These are phyloP conservation scores for Cantharis flavilabris DNA, from an alignment of 2,888 invertebrate species.

Conservation along the genomic window DNA sequence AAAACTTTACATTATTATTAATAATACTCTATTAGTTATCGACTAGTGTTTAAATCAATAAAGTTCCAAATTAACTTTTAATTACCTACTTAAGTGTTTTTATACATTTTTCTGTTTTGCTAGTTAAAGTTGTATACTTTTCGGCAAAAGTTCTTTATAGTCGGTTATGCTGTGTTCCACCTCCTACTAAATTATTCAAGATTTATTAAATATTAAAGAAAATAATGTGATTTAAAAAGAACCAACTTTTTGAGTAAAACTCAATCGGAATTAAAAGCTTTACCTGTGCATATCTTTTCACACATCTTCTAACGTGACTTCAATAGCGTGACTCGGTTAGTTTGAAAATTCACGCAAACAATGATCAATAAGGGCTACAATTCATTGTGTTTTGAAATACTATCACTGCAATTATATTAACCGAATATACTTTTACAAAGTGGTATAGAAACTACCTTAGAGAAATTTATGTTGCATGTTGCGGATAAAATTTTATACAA, in stretches of 20 bases:
- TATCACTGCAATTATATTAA: neutral
- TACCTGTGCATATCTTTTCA: slow-evolving; percentile 31
- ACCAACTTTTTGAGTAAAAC: neutral
- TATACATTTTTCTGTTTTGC: neutral
- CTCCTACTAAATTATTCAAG: neutral
- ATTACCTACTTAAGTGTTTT: neutral
- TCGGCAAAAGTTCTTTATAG: neutral
- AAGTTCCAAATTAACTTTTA: neutral
- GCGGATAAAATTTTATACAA: neutral
- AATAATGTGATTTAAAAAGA: neutral
- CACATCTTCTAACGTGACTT: slow-evolving; percentile 39
- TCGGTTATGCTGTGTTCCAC: neutral
- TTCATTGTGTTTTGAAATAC: neutral
- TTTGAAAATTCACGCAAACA: neutral
- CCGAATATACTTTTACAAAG: neutral
- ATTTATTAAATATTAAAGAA: neutral
- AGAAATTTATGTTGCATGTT: neutral
- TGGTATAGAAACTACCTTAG: neutral
- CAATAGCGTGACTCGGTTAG: slow-evolving; percentile 33
- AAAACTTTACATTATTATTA: too few relatives aligned
- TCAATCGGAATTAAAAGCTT: neutral
- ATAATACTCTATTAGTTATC: too few relatives aligned
- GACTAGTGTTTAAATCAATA: too few relatives aligned
- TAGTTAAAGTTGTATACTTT: neutral
- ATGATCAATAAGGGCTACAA: neutral